Conservation (phyloP, 1,140 invertebrate species). For the Antheraea pernyi region DNA sequence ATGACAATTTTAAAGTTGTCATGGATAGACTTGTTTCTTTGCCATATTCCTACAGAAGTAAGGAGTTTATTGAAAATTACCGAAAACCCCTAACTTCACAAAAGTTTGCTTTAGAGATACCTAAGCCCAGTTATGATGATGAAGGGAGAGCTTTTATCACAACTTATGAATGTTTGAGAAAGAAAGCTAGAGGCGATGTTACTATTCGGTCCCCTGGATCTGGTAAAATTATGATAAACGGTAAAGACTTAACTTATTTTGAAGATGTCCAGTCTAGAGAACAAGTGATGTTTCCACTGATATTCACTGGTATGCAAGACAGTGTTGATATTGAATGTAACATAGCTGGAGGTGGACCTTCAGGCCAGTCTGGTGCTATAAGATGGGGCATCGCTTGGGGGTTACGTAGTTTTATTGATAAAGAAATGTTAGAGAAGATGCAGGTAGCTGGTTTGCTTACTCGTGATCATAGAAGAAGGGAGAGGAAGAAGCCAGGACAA, state of each 20-base stretch:
- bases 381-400: conserved; percentile 91
- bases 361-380: conserved; percentile 91
- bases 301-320: conserved; percentile 87
- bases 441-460: conserved; percentile 95
- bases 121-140: conserved; percentile 84
- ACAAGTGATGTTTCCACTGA: conserved; percentile 92
- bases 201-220: conserved; percentile 87
- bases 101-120: conserved; percentile 77
- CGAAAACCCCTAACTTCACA: conserved; percentile 80
- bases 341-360: conserved; percentile 84
- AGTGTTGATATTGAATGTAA: conserved; percentile 92
- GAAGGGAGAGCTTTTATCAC: conserved; percentile 85
- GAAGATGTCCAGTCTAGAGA: conserved; percentile 84
- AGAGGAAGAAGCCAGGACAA: conserved; percentile 97
- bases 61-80: conserved; percentile 87
- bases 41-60: conserved; percentile 84
- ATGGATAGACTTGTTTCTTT: conserved; percentile 86
- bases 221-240: conserved; percentile 92
- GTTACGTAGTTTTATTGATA: conserved; percentile 90
- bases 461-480: conserved; percentile 87
- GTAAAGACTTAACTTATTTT: conserved; percentile 88
- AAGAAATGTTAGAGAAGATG: conserved; percentile 90
- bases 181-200: conserved; percentile 84
- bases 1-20: conserved; percentile 85
- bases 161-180: conserved; percentile 86